phyloP scores from a whole-genome alignment of 2,797 vertebrate genomes.

The Trematomus bernacchii region DNA sequence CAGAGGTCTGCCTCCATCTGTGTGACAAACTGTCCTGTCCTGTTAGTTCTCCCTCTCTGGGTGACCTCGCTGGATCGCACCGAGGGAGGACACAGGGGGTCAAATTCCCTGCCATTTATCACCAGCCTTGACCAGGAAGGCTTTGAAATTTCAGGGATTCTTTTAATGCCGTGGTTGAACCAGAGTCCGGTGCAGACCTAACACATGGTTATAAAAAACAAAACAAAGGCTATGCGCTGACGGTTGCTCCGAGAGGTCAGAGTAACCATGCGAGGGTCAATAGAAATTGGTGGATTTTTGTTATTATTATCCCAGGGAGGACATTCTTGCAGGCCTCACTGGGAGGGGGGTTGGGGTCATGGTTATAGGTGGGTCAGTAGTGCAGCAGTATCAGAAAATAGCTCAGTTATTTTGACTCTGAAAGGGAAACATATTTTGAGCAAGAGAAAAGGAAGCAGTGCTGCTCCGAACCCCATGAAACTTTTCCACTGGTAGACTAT shows the following conservation, averaged over 20 bases:
- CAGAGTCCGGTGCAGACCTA: slow-evolving; percentile 38
- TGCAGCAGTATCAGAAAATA: slow-evolving; percentile 70
- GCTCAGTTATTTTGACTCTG: slow-evolving; percentile 67
- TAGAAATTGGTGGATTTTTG: slow-evolving; percentile 76
- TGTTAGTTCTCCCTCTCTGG: slow-evolving; percentile 56
- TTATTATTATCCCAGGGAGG: slow-evolving; percentile 75
- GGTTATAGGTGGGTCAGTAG: slow-evolving; percentile 67
- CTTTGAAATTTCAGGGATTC: slow-evolving; percentile 75
- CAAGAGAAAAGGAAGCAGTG: slow-evolving; percentile 51
- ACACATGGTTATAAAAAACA: slow-evolving; percentile 50
- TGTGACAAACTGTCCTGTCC: slow-evolving; percentile 68
- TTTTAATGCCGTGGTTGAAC: slow-evolving; percentile 54
- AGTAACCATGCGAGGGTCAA: slow-evolving; percentile 66
- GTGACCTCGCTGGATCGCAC: slow-evolving; percentile 54
- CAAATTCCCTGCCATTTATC: slow-evolving; percentile 71
- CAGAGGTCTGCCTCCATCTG: slow-evolving; percentile 86
- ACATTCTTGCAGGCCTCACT: slow-evolving; percentile 70
- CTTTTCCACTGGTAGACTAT: slow-evolving; percentile 65
- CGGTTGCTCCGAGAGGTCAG: slow-evolving; percentile 60
- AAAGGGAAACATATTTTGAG: slow-evolving; percentile 71
- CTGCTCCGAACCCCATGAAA: slow-evolving; percentile 37
- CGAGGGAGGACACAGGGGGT: slow-evolving; percentile 53
- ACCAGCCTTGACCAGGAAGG: slow-evolving; percentile 57
- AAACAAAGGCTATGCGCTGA: slow-evolving; percentile 54
- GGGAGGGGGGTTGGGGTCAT: slow-evolving; percentile 41